Percentiles rank a stretch among this genome's conserved stretches.
These are phyloP conservation scores for Heliconius sara DNA, from an alignment of 2,888 invertebrate genomes.

Conservation along the genomic window DNA sequence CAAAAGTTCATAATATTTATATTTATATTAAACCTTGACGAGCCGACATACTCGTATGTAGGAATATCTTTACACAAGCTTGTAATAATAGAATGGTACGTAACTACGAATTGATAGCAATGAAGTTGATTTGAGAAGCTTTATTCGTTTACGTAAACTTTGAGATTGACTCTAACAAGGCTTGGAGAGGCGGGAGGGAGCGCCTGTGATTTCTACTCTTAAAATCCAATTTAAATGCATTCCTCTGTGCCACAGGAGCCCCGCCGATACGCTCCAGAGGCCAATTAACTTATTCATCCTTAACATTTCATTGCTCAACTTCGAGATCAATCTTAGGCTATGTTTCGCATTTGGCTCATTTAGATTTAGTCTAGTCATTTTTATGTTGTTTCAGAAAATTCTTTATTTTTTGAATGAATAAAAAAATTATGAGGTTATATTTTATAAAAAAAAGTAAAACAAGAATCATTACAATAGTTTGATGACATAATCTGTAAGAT, in stretches of 20 bases:
- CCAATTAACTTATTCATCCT: conserved; percentile 84
- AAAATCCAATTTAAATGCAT: conserved; percentile 85
- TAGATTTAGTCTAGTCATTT: conserved; percentile 7
- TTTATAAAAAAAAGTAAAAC: no score
- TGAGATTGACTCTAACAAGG: conserved; percentile 83
- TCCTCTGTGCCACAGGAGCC: conserved; percentile 82
- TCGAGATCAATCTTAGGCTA: conserved; percentile 54
- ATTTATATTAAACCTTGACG: background rate
- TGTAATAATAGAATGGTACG: conserved; percentile 8
- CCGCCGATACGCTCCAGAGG: conserved; percentile 80
- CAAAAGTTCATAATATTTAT: background rate
- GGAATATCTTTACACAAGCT: background rate
- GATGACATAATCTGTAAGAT: no score
- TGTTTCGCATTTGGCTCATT: conserved; percentile 35
- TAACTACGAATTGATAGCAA: conserved; percentile 60
- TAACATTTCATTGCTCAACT: conserved; percentile 83
- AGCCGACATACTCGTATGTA: background rate
- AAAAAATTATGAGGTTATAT: no score
- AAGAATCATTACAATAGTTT: no score
- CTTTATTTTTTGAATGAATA: no score
- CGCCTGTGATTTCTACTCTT: conserved; percentile 83
- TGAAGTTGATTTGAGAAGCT: conserved; percentile 73
- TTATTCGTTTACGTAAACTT: conserved; percentile 84
- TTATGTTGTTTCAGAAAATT: no score
- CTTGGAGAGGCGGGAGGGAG: conserved; percentile 72